phyloP scores from a whole-genome alignment of 1,140 invertebrate genomes.

The Magallana angulata region DNA sequence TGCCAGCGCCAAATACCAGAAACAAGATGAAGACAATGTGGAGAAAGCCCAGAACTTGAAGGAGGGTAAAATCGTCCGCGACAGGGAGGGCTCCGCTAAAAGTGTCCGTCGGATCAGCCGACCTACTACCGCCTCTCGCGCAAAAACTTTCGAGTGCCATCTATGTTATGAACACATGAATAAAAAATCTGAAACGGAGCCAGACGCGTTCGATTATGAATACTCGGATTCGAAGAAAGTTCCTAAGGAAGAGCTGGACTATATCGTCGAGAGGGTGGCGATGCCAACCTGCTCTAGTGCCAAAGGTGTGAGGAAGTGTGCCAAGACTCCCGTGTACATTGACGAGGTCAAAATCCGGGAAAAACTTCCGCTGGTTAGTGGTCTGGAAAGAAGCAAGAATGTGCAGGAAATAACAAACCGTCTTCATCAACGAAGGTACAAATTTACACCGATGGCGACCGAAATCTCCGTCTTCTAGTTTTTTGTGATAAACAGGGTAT shows the following conservation, averaged over 20 bases:
- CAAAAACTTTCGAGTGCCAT: conserved; percentile 63
- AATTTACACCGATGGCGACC: background rate
- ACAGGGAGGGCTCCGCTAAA: conserved; percentile 52
- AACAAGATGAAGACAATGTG: conserved; percentile 42
- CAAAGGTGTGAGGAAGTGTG: conserved; percentile 48
- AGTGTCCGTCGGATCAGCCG: conserved; percentile 54
- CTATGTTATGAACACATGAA: conserved; percentile 66
- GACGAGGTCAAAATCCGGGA: conserved; percentile 65
- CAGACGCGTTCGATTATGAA: conserved; percentile 64
- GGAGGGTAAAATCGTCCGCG: conserved; percentile 62
- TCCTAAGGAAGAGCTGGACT: conserved; percentile 60
- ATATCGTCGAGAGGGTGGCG: conserved; percentile 56
- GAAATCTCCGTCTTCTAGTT: background rate
- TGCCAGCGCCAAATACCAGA: conserved; percentile 47
- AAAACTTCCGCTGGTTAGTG: conserved; percentile 63
- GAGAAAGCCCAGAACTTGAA: conserved; percentile 53
- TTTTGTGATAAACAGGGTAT: too few species aligned
- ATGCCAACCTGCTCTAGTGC: conserved; percentile 56
- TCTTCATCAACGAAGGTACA: conserved; percentile 45
- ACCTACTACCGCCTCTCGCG: conserved; percentile 65
- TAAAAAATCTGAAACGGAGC: conserved; percentile 55
- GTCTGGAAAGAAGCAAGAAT: conserved; percentile 58
- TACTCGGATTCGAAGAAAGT: conserved; percentile 55
- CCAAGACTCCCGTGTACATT: conserved; percentile 57
- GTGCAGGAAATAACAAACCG: conserved; percentile 60